Conservation (phyloP, 2,113 vertebrate species). For the Passer montanus region DNA sequence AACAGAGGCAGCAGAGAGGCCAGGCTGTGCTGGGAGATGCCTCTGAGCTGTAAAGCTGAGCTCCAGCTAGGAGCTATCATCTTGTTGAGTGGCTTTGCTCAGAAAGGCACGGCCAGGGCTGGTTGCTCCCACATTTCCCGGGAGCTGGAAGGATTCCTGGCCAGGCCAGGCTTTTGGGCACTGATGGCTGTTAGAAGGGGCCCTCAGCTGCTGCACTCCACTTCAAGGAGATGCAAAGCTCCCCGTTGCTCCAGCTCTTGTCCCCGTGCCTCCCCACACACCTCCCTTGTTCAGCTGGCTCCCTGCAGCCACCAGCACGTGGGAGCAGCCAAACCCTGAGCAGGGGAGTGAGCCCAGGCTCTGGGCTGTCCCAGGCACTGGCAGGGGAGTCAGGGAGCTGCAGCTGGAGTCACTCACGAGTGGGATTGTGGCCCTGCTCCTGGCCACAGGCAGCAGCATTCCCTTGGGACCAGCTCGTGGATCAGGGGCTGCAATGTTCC, state of each 20-base stretch:
- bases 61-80: background rate
- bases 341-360: background rate
- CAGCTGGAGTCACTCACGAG: background rate
- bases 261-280: background rate
- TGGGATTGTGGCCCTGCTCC: background rate
- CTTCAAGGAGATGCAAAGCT: background rate
- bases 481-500: background rate
- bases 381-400: background rate
- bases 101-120: background rate
- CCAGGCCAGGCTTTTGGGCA: background rate
- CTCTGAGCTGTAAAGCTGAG: background rate
- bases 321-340: background rate
- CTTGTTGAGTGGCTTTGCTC: background rate
- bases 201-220: background rate
- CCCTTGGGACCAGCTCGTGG: background rate
- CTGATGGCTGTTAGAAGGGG: background rate
- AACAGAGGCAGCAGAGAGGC: conserved; percentile 1
- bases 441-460: background rate
- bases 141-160: background rate
- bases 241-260: background rate
- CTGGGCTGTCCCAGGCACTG: background rate
- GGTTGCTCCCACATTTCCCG: background rate
- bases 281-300: background rate
- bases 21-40: background rate
- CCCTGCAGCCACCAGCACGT: background rate